These are phyloP conservation scores for Drosophila bocki DNA, from an alignment of 1,140 invertebrate species.

Conservation along the genomic window DNA sequence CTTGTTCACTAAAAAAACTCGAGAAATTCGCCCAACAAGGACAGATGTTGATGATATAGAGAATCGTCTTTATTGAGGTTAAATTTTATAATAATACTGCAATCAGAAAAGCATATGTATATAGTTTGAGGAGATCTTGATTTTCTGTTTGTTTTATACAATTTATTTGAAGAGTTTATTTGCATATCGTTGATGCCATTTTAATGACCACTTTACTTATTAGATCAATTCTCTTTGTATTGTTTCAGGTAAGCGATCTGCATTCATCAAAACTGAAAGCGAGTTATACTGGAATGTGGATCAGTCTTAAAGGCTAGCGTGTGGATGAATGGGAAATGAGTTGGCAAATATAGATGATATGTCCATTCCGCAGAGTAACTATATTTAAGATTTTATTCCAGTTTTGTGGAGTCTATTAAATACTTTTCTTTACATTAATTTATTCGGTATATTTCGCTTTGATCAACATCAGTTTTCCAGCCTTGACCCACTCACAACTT, in stretches of 20 bases:
- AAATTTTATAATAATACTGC: constrained; percentile 6
- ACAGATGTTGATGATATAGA: constrained; percentile 21
- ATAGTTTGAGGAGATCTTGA: neutral
- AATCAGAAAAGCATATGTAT: neutral
- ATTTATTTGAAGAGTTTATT: constrained; percentile 7
- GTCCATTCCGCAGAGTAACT: neutral
- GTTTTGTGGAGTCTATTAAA: neutral
- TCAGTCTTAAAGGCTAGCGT: neutral
- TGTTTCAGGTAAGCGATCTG: constrained; percentile 46
- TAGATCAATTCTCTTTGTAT: constrained; percentile 36
- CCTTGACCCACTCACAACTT: constrained; percentile 28
- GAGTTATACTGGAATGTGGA: constrained; percentile 13
- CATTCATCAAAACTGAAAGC: constrained; percentile 45
- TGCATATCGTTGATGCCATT: constrained; percentile 28
- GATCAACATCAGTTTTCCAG: neutral
- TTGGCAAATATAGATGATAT: neutral
- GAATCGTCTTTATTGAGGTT: constrained; percentile 15
- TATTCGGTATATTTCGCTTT: neutral
- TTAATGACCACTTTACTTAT: constrained; percentile 43
- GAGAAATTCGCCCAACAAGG: constrained; percentile 21
- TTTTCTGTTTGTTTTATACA: constrained; percentile 3
- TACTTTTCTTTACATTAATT: neutral
- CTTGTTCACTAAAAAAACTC: constrained; percentile 17
- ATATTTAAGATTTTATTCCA: neutral
- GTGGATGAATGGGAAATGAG: constrained; percentile 15